phyloP scores from a whole-genome alignment of 2,797 vertebrate species.

The Coccyzus lansbergi region DNA sequence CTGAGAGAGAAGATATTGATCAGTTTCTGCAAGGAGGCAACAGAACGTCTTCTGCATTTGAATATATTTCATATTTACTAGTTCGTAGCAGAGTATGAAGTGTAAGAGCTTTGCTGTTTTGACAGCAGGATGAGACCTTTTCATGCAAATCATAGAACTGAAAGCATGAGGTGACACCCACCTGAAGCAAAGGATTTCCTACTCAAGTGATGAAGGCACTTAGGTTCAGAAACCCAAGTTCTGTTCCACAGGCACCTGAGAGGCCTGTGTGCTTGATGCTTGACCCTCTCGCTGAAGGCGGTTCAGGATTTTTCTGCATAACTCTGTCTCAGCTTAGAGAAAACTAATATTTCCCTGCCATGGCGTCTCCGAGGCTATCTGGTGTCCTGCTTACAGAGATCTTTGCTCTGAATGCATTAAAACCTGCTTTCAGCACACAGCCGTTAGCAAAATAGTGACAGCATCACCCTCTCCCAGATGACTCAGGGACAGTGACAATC shows the following conservation, averaged over 20 bases:
- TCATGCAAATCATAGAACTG: not conserved
- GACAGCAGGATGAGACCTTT: slow-evolving; percentile 5
- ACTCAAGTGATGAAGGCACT: not conserved
- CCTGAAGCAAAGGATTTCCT: not conserved
- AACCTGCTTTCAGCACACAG: not conserved
- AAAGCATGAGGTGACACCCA: not conserved
- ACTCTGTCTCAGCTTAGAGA: not conserved
- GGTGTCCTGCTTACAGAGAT: not conserved
- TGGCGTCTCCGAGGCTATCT: not conserved
- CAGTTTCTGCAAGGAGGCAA: not conserved
- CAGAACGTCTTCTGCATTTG: not conserved
- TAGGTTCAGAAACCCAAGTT: rapidly evolving
- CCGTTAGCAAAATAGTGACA: not conserved
- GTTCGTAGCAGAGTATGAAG: not conserved
- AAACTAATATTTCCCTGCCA: not conserved
- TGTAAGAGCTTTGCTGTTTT: not conserved
- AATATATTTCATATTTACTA: slow-evolving; percentile 14
- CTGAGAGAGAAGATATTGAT: slow-evolving; percentile 28
- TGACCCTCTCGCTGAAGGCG: not conserved
- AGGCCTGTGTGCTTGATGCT: not conserved
- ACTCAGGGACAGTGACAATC: not conserved
- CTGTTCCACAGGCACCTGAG: not conserved
- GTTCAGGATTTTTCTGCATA: not conserved
- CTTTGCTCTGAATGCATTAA: not conserved
- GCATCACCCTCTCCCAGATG: not conserved